Percentiles rank a stretch among this genome's conserved stretches.
Conservation (phyloP, 2,113 vertebrate genomes). For the Oncorhynchus kisutch region DNA sequence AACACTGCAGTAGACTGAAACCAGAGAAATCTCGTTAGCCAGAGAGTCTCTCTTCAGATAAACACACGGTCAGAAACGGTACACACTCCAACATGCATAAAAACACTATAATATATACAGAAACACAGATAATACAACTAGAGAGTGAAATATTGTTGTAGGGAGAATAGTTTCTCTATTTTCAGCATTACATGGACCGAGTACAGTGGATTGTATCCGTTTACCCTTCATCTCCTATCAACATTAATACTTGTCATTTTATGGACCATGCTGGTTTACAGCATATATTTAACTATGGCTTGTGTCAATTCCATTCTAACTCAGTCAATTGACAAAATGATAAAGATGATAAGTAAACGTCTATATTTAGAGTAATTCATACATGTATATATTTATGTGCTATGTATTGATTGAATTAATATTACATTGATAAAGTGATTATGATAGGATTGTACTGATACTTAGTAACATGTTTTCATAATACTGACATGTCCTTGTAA, state of each 20-base stretch:
- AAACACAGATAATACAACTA: background rate
- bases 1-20: background rate
- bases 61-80: background rate
- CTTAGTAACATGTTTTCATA: background rate
- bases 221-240: background rate
- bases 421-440: too few species aligned
- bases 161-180: too few species aligned
- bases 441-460: background rate
- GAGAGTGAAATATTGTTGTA: background rate
- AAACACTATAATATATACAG: background rate
- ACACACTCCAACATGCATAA: background rate
- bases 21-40: too few species aligned
- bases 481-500: background rate
- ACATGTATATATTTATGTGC: background rate
- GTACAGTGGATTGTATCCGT: background rate
- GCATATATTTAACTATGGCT: background rate
- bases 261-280: background rate
- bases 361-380: background rate
- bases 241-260: background rate
- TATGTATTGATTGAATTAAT: background rate
- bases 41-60: background rate
- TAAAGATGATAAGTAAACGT: background rate
- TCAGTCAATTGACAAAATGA: slow-evolving; percentile 1
- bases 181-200: background rate
- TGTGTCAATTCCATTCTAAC: background rate